Base-by-base conservation (phyloP, 2,113 vertebrate species). In the Hyaena hyaena region DNA sequence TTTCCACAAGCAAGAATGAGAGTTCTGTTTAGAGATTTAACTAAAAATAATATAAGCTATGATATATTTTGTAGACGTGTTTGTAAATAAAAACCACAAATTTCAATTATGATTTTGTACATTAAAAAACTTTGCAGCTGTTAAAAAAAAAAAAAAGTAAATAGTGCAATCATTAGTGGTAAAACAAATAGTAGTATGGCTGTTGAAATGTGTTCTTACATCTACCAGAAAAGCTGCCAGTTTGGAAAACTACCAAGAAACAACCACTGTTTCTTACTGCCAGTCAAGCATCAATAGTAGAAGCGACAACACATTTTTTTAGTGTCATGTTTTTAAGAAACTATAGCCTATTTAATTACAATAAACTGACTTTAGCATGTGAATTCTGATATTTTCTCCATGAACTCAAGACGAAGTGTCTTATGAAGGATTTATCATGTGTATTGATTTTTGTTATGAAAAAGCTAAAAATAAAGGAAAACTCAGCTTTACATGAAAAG, bases 21-120 rank as follows among this genome's bases (percentile, higher is more conserved):
- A 58, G 77, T 63, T 89, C 50, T 95, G 58, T 31, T 76, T 63
- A n/a, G 58, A 90, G 31, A 96, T 83, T 97, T 33, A 85, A 97
- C 88, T 98, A 98, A 98, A 97, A 97, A 93, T 21, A 80, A 98
- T 94, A 97, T 90, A 98, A 96, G 88, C 66, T 87, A 48, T 92
- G 96, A 97, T 85, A 89, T 84, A 87, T 76, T 89, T 93, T 85
- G 43, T 83, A 96, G 93, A 83, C 53, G 61, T 35, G 63, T 95
- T 73, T 96, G 61, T 61, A 97, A 95, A 93, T 95, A 89, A 92
- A 97, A 95, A 95, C 4, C 58, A 95, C 68, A 94, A 74, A 92
- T 97, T 96, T 95, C 50, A 90, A 77, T 95, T 80, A 83, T 93
- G 71, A 95, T 93, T 97, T 90, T 90, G 73, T 87, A 66, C 26